These are phyloP conservation scores for Peromyscus aztecus DNA, from an alignment of 2,797 vertebrate genomes.

Conservation along the genomic window DNA sequence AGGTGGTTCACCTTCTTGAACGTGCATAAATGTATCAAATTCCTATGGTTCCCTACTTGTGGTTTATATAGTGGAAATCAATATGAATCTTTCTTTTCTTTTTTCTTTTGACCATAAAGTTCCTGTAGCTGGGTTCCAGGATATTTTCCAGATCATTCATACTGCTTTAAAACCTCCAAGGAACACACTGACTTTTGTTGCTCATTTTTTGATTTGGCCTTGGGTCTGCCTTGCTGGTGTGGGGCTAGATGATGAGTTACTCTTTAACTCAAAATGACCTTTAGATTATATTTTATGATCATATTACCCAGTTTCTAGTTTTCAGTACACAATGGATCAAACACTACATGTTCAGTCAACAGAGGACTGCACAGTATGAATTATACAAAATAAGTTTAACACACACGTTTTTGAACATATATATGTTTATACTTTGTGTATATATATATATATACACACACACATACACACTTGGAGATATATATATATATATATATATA, in stretches of 20 bases:
- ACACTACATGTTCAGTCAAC: not conserved
- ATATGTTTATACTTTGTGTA: not conserved
- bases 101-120: not conserved
- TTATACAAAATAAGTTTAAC: slow-evolving; percentile 47
- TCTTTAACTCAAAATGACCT: slow-evolving; percentile 64
- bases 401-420: not conserved
- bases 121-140: slow-evolving; percentile 44
- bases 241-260: slow-evolving; percentile 35
- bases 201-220: slow-evolving; percentile 58
- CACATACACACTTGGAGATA: no score
- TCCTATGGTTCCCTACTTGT: slow-evolving; percentile 60
- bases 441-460: not conserved
- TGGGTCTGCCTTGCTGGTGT: not conserved
- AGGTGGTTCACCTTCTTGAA: slow-evolving; percentile 43
- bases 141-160: slow-evolving; percentile 37
- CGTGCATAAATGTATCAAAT: slow-evolving; percentile 34
- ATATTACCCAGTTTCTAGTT: slow-evolving; percentile 36
- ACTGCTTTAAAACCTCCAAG: slow-evolving; percentile 7
- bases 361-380: not conserved
- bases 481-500: no score
- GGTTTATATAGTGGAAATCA: slow-evolving; percentile 64
- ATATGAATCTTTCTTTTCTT: not conserved
- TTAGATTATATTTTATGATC: slow-evolving; percentile 63
- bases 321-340: slow-evolving; percentile 30
- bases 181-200: slow-evolving; percentile 9